Conservation (phyloP, 2,797 vertebrate species). For the Aplochiton taeniatus region DNA sequence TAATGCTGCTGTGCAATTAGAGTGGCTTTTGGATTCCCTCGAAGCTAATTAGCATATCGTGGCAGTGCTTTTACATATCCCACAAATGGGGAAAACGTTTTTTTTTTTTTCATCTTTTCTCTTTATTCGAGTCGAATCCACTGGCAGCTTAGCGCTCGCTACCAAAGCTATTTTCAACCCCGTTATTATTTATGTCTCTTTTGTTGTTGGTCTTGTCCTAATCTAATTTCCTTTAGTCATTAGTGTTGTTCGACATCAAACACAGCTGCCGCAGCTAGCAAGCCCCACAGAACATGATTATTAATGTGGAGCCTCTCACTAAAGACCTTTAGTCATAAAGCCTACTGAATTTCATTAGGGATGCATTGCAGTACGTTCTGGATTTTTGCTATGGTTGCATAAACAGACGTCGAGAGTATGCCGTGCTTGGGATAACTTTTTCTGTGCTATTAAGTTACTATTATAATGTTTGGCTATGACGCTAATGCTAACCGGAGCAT, state of each 20-base stretch:
- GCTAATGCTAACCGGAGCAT: constrained; percentile 20
- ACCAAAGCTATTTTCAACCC: constrained; percentile 57
- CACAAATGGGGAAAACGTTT: constrained; percentile 3
- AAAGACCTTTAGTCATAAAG: constrained; percentile 46
- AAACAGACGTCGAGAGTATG: too few species aligned
- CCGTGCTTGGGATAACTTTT: constrained; percentile 37
- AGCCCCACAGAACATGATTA: constrained; percentile 34
- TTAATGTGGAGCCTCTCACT: constrained; percentile 50
- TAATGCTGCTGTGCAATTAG: constrained; percentile 11
- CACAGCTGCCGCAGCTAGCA: constrained; percentile 41
- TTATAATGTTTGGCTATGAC: too few species aligned
- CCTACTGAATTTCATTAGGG: too few species aligned
- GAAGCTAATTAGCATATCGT: constrained; percentile 45
- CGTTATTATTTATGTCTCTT: constrained; percentile 66
- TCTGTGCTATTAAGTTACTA: constrained; percentile 55
- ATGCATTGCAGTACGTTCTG: too few species aligned
- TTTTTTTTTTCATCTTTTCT: constrained; percentile 30
- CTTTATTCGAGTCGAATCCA: constrained; percentile 35
- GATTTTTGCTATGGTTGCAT: too few species aligned
- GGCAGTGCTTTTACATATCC: constrained; percentile 4
- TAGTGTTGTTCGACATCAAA: constrained; percentile 68
- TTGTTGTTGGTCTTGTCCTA: constrained; percentile 64
- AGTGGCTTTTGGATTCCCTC: constrained; percentile 33
- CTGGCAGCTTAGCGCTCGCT: constrained; percentile 38
- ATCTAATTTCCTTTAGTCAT: constrained; percentile 72